Evolutionary conservation across 1,140 invertebrate genomes (phyloP).

Genomic region (Augochlora pura): DNA sequence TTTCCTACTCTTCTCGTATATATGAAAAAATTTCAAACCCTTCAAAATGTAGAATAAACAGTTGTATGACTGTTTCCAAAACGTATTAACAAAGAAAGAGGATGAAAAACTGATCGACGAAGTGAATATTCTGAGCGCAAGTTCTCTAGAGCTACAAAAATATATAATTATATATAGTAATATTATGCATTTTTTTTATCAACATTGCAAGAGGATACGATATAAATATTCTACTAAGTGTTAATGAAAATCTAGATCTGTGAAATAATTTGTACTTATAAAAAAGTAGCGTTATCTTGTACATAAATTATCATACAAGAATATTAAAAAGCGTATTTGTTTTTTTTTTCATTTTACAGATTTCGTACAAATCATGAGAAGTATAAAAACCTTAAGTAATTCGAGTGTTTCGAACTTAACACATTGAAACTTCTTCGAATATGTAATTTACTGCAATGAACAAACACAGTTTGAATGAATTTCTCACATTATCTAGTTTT

Average conservation of each 20-base stretch:
- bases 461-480: neutral
- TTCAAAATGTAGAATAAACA: constrained; percentile 41
- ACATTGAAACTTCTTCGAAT: neutral
- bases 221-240: constrained; percentile 62
- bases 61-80: constrained; percentile 38
- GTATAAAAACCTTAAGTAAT: constrained; percentile 29
- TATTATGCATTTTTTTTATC: constrained; percentile 67
- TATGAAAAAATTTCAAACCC: constrained; percentile 41
- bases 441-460: neutral
- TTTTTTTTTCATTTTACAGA: constrained; percentile 10
- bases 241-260: constrained; percentile 49
- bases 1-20: constrained; percentile 56
- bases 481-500: constrained; percentile 51
- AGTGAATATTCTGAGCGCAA: constrained; percentile 70
- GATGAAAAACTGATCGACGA: constrained; percentile 54
- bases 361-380: neutral
- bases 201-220: constrained; percentile 67
- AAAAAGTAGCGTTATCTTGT: neutral
- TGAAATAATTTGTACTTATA: constrained; percentile 29
- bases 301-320: constrained; percentile 35
- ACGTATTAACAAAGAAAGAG: constrained; percentile 54
- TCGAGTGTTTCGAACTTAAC: constrained; percentile 37
- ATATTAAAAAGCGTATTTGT: constrained; percentile 36
- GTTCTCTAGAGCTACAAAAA: constrained; percentile 74
- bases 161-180: constrained; percentile 71